Evolutionary conservation across 2,888 invertebrate genomes (phyloP).

Genomic region (Napeogenes sylphis): DNA sequence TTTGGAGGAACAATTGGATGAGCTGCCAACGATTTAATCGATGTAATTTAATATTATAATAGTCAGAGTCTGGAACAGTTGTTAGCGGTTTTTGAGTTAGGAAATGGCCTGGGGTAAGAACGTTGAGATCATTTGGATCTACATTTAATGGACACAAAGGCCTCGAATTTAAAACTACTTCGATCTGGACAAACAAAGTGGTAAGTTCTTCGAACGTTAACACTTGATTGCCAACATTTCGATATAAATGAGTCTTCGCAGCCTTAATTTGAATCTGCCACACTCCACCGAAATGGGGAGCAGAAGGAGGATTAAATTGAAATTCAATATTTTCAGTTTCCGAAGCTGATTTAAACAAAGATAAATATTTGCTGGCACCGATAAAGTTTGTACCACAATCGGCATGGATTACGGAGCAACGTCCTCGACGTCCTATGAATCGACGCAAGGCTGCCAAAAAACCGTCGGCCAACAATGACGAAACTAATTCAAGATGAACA

Average conservation of each 20-base stretch:
- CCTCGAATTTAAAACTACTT: constrained; percentile 6
- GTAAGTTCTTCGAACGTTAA: constrained; percentile 22
- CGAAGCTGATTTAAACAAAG: constrained; percentile 10
- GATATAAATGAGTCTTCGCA: constrained; percentile 18
- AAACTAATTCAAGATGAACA: constrained; percentile 15
- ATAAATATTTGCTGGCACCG: constrained; percentile 12
- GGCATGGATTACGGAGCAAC: constrained; percentile 12
- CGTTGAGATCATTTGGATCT: constrained; percentile 9
- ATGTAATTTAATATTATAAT: too few species aligned
- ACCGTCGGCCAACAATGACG: constrained; percentile 11
- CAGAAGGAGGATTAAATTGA: constrained; percentile 19
- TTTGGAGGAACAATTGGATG: too few species aligned
- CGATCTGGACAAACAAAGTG: constrained; percentile 14
- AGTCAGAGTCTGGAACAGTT: too few species aligned
- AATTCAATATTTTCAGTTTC: constrained; percentile 13
- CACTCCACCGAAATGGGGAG: too few species aligned
- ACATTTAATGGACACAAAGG: constrained; percentile 6
- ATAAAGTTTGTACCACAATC: constrained; percentile 24
- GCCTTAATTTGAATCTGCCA: constrained; percentile 21
- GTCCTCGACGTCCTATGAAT: constrained; percentile 11
- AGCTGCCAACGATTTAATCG: too few species aligned
- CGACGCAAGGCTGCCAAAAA: constrained; percentile 13
- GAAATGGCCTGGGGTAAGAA: constrained; percentile 11
- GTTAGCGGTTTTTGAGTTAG: background rate
- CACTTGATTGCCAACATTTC: constrained; percentile 18